These are phyloP conservation scores for Corythornis vintsioides DNA, from an alignment of 2,113 vertebrate genomes.

Conservation along the genomic window DNA sequence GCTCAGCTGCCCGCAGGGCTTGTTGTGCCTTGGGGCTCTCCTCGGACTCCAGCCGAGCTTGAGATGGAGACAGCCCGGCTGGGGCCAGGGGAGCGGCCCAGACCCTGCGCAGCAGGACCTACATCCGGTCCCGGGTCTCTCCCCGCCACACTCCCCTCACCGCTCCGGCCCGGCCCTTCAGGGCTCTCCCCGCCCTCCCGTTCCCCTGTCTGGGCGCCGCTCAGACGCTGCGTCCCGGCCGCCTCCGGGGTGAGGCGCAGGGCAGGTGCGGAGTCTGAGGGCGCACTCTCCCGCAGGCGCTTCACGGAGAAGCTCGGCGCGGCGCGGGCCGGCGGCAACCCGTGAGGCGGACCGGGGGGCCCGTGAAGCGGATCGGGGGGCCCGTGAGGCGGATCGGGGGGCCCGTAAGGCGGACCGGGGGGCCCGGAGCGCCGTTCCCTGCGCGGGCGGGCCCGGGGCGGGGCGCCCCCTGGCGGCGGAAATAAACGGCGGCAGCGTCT, in stretches of 20 bases:
- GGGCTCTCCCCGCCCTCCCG: too few relatives aligned
- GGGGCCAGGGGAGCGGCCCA: too few relatives aligned
- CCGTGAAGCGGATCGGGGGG: neutral
- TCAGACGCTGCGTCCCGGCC: neutral
- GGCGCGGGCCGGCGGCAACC: slow-evolving; percentile 21
- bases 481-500: slow-evolving; percentile 3
- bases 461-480: neutral
- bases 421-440: neutral
- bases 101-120: too few relatives aligned
- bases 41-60: too few relatives aligned
- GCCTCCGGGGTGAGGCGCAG: neutral
- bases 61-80: too few relatives aligned
- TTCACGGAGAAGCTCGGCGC: slow-evolving; percentile 43
- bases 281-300: slow-evolving; percentile 25
- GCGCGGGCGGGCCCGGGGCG: neutral
- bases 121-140: too few relatives aligned
- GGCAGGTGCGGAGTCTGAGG: neutral
- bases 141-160: too few relatives aligned
- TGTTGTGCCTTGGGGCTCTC: too few relatives aligned
- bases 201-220: too few relatives aligned
- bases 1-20: neutral
- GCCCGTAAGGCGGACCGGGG: neutral
- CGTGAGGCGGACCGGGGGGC: neutral
- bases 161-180: too few relatives aligned
- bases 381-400: neutral